Evolutionary conservation across 2,113 vertebrate species (phyloP).

Genomic region (Hyaena hyaena): DNA sequence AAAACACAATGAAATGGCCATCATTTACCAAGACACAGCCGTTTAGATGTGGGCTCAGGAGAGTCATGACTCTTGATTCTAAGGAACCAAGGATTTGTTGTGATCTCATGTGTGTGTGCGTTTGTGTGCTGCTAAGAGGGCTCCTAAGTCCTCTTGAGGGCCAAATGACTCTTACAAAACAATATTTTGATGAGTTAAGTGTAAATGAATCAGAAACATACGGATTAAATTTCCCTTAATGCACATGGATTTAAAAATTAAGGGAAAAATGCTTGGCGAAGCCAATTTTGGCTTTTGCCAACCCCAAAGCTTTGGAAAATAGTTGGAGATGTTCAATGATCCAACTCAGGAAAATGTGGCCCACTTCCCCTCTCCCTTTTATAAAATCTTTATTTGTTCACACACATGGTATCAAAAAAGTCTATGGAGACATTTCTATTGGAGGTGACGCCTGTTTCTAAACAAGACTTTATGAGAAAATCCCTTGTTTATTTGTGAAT

Average conservation of each 20-base stretch:
- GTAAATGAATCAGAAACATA: slow-evolving; percentile 79
- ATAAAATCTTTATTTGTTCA: slow-evolving; percentile 70
- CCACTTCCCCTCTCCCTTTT: slow-evolving; percentile 56
- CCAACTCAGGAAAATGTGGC: slow-evolving; percentile 55
- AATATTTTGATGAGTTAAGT: slow-evolving; percentile 78
- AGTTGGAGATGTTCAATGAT: slow-evolving; percentile 62
- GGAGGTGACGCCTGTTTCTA: slow-evolving; percentile 53
- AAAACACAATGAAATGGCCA: background rate
- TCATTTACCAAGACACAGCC: background rate
- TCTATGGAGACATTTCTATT: slow-evolving; percentile 49
- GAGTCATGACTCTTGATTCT: background rate
- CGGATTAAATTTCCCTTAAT: slow-evolving; percentile 75
- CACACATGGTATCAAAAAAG: slow-evolving; percentile 54
- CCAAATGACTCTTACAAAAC: slow-evolving; percentile 68
- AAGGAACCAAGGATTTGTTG: background rate
- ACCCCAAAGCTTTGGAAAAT: slow-evolving; percentile 68
- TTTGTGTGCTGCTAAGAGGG: background rate
- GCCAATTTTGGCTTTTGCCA: slow-evolving; percentile 68
- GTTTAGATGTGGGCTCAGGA: background rate
- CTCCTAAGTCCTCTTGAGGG: background rate
- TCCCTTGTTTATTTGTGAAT: slow-evolving; percentile 67
- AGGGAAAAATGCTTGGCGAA: slow-evolving; percentile 63
- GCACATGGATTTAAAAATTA: slow-evolving; percentile 78
- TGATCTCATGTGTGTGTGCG: background rate
- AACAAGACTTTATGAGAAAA: slow-evolving; percentile 67